These are phyloP conservation scores for Odocoileus virginianus DNA, from an alignment of 2,113 vertebrate genomes.

Conservation along the genomic window DNA sequence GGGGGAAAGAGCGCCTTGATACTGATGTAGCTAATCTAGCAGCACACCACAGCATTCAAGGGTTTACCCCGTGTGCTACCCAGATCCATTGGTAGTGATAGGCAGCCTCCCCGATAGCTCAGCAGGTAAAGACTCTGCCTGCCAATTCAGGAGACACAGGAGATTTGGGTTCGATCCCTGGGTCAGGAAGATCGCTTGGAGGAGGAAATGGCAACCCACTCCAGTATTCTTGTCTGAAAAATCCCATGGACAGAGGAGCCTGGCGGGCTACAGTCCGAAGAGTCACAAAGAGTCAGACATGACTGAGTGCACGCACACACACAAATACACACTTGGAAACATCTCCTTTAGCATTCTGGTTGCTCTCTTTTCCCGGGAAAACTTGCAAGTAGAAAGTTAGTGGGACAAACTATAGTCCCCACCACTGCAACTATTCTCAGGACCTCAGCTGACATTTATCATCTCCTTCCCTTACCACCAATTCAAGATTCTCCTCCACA, in stretches of 20 bases:
- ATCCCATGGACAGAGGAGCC: background rate
- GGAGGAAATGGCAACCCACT: background rate
- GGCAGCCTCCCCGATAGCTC: background rate
- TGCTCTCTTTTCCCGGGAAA: background rate
- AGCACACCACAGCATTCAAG: background rate
- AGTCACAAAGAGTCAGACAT: background rate
- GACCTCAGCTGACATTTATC: background rate
- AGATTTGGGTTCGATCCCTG: background rate
- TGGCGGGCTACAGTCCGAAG: background rate
- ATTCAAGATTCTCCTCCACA: background rate
- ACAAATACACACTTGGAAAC: background rate
- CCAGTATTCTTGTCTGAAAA: background rate
- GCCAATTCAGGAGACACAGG: background rate
- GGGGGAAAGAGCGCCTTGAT: background rate
- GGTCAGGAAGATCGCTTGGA: background rate
- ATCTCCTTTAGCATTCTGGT: background rate
- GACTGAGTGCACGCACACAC: background rate
- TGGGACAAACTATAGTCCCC: background rate
- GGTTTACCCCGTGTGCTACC: background rate
- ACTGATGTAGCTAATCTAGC: no score
- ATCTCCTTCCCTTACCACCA: background rate
- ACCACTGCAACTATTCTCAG: background rate
- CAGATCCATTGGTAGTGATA: background rate
- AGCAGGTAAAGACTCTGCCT: background rate
- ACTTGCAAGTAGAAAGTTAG: background rate